phyloP scores from a whole-genome alignment of 2,797 vertebrate genomes.

The Spinibarbus caldwelli region DNA sequence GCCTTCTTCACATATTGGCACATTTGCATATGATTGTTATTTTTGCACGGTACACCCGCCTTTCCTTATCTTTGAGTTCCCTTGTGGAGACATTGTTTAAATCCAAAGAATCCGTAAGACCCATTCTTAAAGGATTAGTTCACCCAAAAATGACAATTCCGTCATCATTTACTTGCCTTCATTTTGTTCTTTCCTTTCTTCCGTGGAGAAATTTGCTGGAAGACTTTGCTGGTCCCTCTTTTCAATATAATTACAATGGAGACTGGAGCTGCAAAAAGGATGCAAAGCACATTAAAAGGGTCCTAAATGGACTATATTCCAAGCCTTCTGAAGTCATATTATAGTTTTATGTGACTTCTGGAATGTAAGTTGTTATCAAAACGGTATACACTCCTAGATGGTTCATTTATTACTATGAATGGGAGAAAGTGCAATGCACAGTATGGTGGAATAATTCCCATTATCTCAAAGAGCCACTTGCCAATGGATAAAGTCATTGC shows the following conservation, averaged over 20 bases:
- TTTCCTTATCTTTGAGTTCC: background rate
- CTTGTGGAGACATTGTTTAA: constrained; percentile 1
- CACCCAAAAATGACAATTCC: constrained; percentile 2
- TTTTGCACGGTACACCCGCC: background rate
- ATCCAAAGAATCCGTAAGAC: constrained; percentile 3
- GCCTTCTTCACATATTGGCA: constrained; percentile 19
- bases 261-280: background rate
- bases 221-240: background rate
- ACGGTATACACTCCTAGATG: too few relatives aligned
- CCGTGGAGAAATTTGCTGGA: background rate
- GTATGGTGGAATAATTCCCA: background rate
- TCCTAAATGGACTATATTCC: background rate
- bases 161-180: constrained; percentile 16
- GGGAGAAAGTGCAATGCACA: too few relatives aligned
- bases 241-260: background rate
- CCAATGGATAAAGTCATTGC: background rate
- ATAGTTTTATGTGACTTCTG: background rate
- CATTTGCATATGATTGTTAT: constrained; percentile 23
- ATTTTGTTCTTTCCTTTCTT: background rate
- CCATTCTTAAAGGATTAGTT: constrained; percentile 29
- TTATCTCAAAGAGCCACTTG: background rate
- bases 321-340: too few relatives aligned
- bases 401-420: too few relatives aligned
- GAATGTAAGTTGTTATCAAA: background rate
- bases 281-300: background rate